Evolutionary conservation across 1,140 invertebrate genomes (phyloP).

Genomic region (Aphelinus atriplicis): DNA sequence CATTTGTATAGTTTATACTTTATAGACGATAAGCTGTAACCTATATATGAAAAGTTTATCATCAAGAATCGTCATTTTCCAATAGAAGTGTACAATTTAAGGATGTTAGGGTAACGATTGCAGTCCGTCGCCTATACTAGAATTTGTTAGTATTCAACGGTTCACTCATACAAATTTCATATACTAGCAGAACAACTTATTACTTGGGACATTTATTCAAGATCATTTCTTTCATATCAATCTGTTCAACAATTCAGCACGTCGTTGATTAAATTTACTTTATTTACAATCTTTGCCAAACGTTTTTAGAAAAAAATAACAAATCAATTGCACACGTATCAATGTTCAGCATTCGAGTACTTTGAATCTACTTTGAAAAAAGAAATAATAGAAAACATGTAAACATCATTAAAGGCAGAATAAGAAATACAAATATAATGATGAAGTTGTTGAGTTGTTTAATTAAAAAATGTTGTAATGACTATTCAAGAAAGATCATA

Average conservation of each 20-base stretch:
- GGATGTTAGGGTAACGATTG: background rate
- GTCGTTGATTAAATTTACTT: too few relatives aligned
- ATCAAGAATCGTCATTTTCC: too few relatives aligned
- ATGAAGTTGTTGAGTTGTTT: background rate
- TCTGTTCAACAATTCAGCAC: background rate
- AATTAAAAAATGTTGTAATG: background rate
- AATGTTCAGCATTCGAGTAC: too few relatives aligned
- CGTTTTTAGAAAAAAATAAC: too few relatives aligned
- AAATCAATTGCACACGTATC: too few relatives aligned
- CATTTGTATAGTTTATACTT: too few relatives aligned
- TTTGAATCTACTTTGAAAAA: background rate
- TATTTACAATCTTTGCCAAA: too few relatives aligned
- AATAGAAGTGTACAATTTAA: too few relatives aligned
- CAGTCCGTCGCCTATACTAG: background rate
- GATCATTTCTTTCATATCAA: background rate
- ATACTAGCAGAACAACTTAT: background rate
- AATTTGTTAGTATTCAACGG: background rate
- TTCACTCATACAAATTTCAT: constrained; percentile 19
- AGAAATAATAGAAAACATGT: background rate
- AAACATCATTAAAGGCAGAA: background rate
- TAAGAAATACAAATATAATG: background rate
- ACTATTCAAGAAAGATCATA: too few relatives aligned
- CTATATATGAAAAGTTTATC: too few relatives aligned
- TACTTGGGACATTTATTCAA: too few relatives aligned
- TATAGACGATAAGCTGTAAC: too few relatives aligned